phyloP scores from a whole-genome alignment of 2,113 vertebrate genomes.

The Chamaea fasciata region DNA sequence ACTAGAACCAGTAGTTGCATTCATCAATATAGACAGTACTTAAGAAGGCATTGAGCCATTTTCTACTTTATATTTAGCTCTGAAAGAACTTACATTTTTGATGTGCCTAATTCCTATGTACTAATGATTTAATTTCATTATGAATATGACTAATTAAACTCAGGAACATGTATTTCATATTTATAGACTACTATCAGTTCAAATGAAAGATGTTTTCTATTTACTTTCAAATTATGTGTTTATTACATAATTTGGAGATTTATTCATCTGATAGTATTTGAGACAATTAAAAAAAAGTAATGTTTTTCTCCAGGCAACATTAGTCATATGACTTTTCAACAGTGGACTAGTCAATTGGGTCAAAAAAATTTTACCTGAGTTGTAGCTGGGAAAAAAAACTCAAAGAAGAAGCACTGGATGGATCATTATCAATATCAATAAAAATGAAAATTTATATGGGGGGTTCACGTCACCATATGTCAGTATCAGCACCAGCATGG shows the following conservation, averaged over 20 bases:
- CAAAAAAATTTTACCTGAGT: background rate
- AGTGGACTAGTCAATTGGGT: background rate
- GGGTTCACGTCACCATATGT: background rate
- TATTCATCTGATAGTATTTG: background rate
- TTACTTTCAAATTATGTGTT: background rate
- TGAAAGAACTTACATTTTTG: background rate
- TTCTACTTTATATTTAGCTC: background rate
- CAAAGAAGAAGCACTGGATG: background rate
- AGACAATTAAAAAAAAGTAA: background rate
- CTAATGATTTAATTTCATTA: background rate
- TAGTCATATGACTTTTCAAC: background rate
- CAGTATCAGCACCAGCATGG: background rate
- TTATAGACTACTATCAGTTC: background rate
- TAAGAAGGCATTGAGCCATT: background rate
- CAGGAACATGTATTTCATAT: background rate
- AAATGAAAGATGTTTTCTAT: background rate
- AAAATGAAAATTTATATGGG: background rate
- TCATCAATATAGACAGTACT: background rate
- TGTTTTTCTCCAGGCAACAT: background rate
- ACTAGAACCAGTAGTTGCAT: background rate
- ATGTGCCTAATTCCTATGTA: background rate
- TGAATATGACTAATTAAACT: background rate
- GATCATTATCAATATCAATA: background rate
- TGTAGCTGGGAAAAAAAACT: background rate
- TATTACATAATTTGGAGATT: background rate